Evolutionary conservation across 2,113 vertebrate species (phyloP).

Genomic region (Nestor notabilis): DNA sequence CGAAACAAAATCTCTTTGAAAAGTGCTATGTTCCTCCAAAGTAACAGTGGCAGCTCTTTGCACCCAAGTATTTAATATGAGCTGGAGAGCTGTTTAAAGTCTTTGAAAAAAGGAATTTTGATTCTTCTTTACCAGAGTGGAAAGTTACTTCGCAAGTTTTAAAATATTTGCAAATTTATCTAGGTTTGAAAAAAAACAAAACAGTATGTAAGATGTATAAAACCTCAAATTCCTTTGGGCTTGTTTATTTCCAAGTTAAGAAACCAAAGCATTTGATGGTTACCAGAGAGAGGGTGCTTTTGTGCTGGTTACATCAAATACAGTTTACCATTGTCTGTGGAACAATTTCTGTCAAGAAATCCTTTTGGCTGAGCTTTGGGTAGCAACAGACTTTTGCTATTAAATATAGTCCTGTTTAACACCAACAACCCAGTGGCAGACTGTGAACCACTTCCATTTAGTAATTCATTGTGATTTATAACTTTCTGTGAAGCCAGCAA

Average conservation of each 20-base stretch:
- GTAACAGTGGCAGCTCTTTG: neutral
- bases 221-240: neutral
- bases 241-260: neutral
- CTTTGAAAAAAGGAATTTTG: neutral
- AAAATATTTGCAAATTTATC: conserved; percentile 7
- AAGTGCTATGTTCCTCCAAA: neutral
- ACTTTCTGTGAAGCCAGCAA: neutral
- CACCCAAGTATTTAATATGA: neutral
- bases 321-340: neutral
- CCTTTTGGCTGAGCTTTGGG: neutral
- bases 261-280: neutral
- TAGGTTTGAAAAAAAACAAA: neutral
- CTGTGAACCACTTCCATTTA: neutral
- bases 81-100: neutral
- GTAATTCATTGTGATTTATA: neutral
- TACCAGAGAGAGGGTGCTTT: neutral
- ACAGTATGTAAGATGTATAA: neutral
- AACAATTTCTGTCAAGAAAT: neutral
- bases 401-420: neutral
- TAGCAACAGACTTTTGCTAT: neutral
- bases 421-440: neutral
- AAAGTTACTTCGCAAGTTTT: conserved; percentile 19
- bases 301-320: neutral
- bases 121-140: neutral
- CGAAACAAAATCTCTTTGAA: neutral